Base-by-base conservation (phyloP, 2,888 invertebrate species). In the Pterostichus niger region DNA sequence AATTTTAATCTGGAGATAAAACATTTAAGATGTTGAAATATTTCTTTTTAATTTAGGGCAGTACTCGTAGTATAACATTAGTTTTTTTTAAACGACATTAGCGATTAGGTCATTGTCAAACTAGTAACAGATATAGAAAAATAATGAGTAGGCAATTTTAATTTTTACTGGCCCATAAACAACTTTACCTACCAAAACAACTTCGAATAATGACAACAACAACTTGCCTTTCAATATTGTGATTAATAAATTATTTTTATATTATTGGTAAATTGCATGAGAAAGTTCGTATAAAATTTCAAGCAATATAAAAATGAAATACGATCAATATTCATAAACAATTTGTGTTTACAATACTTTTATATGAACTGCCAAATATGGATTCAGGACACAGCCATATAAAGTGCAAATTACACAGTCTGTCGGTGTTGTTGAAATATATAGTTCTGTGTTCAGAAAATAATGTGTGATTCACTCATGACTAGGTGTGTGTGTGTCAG, bases 401-500 rank as follows among this genome's bases (percentile, higher is more conserved):
- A 49, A 0, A 49, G 49, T 49, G 13, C 11, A 49, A 49, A 49
- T 49, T 49, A 49, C 10, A 49, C 9, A 44, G 44, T 44, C 11
- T 44, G 44, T 44, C 9, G 1, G 44, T 44, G 44, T 44, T 40
- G 40, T n/a, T n/a, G n/a, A n/a, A 6, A 40, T 40, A 13, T 10
- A 49, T 2, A 10, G 3, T 10, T 6, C 49, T 49, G 4, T 49
- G 5, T 10, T 49, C 0, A 49, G 40, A 49, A 5, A 11, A 4
- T 49, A 49, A 49, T 9, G 49, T 9, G 49, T 49, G 49, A 49
- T 49, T 49, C 49, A 49, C 49, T 49, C 49, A 49, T n/a, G 11
- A 49, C 49, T n/a, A 49, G n/a, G 11, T 49, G 0, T 49, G 49
- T 49, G 11, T 49, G 11, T 49, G 49, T 49, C 49, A 49, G 49